These are phyloP conservation scores for Masticophis lateralis DNA, from an alignment of 2,797 vertebrate genomes.

Conservation along the genomic window DNA sequence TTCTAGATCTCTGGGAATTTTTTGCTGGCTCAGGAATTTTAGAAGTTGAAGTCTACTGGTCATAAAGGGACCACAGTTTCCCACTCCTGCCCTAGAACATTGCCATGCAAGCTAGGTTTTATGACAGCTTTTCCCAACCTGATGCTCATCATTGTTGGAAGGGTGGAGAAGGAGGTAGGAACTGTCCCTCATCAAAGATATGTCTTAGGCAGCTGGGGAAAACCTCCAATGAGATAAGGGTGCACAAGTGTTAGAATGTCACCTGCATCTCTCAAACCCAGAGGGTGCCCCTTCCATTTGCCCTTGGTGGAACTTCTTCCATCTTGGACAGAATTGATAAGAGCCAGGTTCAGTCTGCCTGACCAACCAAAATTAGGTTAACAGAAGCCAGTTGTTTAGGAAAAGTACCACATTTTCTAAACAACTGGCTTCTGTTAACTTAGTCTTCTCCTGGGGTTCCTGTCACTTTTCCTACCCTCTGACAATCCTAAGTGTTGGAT, in stretches of 20 bases:
- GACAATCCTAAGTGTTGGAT: not conserved
- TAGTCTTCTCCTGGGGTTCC: not conserved
- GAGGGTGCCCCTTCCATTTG: not conserved
- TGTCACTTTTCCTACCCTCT: not conserved
- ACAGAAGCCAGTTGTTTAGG: not conserved
- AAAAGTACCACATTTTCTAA: not conserved
- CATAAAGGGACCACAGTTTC: not conserved
- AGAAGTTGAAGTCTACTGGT: not conserved
- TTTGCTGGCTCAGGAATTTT: not conserved
- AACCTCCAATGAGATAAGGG: not conserved
- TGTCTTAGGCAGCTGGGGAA: not conserved
- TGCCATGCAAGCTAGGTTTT: not conserved
- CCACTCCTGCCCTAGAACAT: not conserved
- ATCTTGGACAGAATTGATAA: not conserved
- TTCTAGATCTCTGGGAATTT: not conserved
- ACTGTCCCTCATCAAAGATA: not conserved
- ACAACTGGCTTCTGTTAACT: not conserved
- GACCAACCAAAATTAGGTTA: not conserved
- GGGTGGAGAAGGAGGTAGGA: not conserved
- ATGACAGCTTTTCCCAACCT: not conserved
- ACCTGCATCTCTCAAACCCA: not conserved
- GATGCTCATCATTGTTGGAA: not conserved
- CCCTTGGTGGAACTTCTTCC: not conserved
- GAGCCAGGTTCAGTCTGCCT: not conserved
- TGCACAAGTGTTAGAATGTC: not conserved